Conservation (phyloP, 2,113 vertebrate genomes). For the Conger conger region DNA sequence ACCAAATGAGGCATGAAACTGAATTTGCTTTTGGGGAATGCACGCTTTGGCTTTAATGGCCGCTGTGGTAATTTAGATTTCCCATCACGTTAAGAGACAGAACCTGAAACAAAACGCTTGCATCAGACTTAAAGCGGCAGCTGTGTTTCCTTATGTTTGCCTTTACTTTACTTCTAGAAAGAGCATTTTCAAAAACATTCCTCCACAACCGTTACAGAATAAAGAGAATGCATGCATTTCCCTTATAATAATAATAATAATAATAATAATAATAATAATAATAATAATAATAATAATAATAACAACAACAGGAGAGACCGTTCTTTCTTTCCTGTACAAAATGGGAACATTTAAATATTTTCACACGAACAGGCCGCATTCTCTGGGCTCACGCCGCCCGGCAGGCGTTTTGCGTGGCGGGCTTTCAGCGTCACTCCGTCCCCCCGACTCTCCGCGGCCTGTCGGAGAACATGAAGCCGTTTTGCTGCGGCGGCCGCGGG, state of each 20-base stretch:
- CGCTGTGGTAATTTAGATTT: not conserved
- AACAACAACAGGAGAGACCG: not conserved
- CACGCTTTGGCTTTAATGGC: not conserved
- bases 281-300: no score
- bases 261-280: no score
- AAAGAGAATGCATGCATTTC: no score
- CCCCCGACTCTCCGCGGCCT: not conserved
- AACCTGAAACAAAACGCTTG: not conserved
- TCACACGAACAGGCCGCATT: not conserved
- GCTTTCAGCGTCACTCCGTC: constrained; percentile 15
- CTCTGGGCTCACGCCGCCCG: not conserved
- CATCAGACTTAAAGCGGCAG: not conserved
- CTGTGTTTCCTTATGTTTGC: no score
- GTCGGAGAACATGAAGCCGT: not conserved
- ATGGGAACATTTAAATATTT: not conserved
- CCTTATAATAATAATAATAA: no score
- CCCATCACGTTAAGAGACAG: not conserved
- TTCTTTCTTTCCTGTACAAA: not conserved
- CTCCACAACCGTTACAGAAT: no score
- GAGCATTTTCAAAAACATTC: no score
- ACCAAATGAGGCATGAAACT: not conserved
- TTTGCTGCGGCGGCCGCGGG: not conserved
- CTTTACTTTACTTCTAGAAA: not conserved
- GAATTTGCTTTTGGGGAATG: not conserved
- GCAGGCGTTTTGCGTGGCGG: not conserved